Percentiles rank a stretch among this genome's conserved stretches.
Evolutionary conservation across 1,140 invertebrate genomes (phyloP).

Genomic region (Mercenaria mercenaria): DNA sequence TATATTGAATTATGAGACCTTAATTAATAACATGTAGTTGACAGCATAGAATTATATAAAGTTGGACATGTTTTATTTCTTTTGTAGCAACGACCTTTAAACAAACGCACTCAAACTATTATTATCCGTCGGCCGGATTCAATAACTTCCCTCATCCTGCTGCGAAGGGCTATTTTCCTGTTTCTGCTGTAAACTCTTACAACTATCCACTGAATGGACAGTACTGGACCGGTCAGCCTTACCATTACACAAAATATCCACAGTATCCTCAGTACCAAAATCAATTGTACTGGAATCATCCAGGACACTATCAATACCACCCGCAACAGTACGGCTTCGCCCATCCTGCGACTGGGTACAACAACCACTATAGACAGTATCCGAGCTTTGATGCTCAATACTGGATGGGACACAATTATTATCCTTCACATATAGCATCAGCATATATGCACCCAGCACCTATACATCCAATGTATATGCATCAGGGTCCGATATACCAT

Average conservation of each 20-base stretch:
- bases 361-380: constrained; percentile 40
- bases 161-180: constrained; percentile 11
- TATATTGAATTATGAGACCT: no score
- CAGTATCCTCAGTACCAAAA: constrained; percentile 12
- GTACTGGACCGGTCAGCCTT: constrained; percentile 49
- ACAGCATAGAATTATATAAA: no score
- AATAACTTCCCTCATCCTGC: constrained; percentile 20
- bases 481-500: constrained; percentile 6
- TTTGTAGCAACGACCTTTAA: not conserved
- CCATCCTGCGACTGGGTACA: constrained; percentile 27
- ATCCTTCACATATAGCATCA: not conserved
- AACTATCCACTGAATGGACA: constrained; percentile 19
- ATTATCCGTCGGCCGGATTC: not conserved
- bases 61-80: no score
- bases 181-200: not conserved
- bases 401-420: constrained; percentile 18
- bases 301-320: not conserved
- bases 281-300: not conserved
- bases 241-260: constrained; percentile 1
- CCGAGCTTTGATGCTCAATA: constrained; percentile 37
- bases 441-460: not conserved
- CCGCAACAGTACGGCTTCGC: constrained; percentile 21
- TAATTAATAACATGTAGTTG: no score
- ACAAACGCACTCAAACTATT: not conserved
- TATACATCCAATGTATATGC: not conserved